Evolutionary conservation across 2,797 vertebrate genomes (phyloP).

Genomic region (Chrosomus eos): DNA sequence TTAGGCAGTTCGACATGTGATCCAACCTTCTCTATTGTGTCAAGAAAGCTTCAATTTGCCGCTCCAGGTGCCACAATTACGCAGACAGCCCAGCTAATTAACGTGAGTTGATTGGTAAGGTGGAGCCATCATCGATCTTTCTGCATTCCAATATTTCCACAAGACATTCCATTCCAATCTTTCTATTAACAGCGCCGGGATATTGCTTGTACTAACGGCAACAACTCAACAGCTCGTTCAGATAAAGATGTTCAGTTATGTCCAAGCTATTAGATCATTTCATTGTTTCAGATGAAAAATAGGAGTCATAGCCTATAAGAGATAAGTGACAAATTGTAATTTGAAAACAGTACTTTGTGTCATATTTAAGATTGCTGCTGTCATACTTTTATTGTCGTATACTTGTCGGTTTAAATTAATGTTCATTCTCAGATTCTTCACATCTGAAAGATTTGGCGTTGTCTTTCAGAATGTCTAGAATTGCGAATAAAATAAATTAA

Average conservation of each 20-base stretch:
- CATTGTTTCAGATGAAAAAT: neutral
- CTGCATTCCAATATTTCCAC: constrained; percentile 89
- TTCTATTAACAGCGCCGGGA: constrained; percentile 87
- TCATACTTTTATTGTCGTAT: neutral
- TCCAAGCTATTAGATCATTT: constrained; percentile 41
- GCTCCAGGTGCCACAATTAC: constrained; percentile 83
- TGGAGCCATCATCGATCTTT: constrained; percentile 89
- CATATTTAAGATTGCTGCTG: neutral
- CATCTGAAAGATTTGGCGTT: neutral
- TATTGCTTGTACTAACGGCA: constrained; percentile 86
- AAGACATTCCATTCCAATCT: constrained; percentile 92
- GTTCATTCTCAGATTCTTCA: neutral
- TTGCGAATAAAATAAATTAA: neutral
- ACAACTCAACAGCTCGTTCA: constrained; percentile 84
- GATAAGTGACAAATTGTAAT: neutral
- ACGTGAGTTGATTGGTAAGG: constrained; percentile 88
- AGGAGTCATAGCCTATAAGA: neutral
- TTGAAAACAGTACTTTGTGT: neutral
- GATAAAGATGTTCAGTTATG: constrained; percentile 64
- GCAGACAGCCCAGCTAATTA: constrained; percentile 93
- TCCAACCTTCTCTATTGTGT: constrained; percentile 58
- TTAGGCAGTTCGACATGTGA: constrained; percentile 14
- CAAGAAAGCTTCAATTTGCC: constrained; percentile 82
- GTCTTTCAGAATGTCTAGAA: neutral
- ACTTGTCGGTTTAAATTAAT: neutral